A percentile compares a stretch with the other conserved stretches of the same genome.
These are phyloP conservation scores for Melanitta fusca DNA, from an alignment of 2,797 vertebrate genomes.

Conservation along the genomic window DNA sequence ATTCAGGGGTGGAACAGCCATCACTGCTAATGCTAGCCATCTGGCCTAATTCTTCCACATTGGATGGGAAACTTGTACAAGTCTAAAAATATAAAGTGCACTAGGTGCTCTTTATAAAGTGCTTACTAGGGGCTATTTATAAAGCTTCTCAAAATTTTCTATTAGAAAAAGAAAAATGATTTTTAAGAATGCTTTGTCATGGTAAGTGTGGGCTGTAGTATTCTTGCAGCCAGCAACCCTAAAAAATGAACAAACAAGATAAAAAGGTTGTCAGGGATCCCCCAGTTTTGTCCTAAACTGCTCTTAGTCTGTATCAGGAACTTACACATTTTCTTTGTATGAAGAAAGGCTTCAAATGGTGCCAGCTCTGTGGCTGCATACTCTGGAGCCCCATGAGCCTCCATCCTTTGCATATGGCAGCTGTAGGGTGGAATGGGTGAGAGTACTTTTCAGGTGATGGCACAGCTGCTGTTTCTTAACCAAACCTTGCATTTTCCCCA, in stretches of 20 bases:
- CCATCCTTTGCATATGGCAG: not conserved
- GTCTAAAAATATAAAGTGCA: slow-evolving; percentile 6
- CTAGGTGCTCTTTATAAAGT: not conserved
- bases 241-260: not conserved
- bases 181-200: not conserved
- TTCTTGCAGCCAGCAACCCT: not conserved
- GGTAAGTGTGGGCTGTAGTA: not conserved
- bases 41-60: not conserved
- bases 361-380: not conserved
- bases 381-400: not conserved
- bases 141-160: not conserved
- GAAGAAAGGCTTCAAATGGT: not conserved
- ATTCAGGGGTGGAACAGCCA: slow-evolving; percentile 26
- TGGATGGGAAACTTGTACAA: slow-evolving; percentile 25
- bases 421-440: not conserved
- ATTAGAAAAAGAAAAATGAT: not conserved
- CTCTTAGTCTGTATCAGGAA: not conserved
- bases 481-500: not conserved
- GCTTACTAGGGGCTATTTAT: not conserved
- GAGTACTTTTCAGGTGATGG: not conserved
- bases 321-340: not conserved
- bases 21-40: slow-evolving; percentile 46
- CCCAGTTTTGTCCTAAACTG: not conserved
- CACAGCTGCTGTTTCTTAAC: not conserved
- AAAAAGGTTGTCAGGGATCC: not conserved